A percentile compares a stretch with the other conserved stretches of the same genome.
These are phyloP conservation scores for Heliconius eleuchia DNA, from an alignment of 1,140 invertebrate species.

Conservation along the genomic window DNA sequence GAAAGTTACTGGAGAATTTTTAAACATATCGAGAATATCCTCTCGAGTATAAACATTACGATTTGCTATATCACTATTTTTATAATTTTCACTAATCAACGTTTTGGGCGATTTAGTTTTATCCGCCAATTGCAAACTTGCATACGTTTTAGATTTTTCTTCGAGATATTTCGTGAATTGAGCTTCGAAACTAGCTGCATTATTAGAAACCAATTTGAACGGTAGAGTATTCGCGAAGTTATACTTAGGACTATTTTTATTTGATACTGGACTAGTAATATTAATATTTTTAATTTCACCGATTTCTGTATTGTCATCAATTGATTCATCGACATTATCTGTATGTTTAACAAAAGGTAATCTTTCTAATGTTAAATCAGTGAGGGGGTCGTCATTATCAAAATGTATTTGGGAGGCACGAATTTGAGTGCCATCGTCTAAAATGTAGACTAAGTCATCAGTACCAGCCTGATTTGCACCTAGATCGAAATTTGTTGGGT, in stretches of 20 bases:
- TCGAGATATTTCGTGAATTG: constrained; percentile 71
- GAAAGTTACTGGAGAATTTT: constrained; percentile 67
- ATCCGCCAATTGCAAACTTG: constrained; percentile 36
- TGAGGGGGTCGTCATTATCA: constrained; percentile 66
- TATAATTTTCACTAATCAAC: constrained; percentile 55
- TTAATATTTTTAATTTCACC: constrained; percentile 56
- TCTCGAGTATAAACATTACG: constrained; percentile 60
- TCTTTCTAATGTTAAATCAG: constrained; percentile 63
- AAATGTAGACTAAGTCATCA: constrained; percentile 61
- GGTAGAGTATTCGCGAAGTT: constrained; percentile 64
- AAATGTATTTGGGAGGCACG: constrained; percentile 74
- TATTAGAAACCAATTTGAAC: constrained; percentile 67
- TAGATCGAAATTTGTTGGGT: constrained; percentile 43
- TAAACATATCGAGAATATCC: constrained; percentile 73
- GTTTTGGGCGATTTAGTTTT: constrained; percentile 57
- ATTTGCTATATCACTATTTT: constrained; percentile 52
- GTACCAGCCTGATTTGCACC: constrained; percentile 39
- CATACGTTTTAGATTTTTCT: constrained; percentile 52
- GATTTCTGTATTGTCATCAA: constrained; percentile 40
- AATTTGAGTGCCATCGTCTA: constrained; percentile 74
- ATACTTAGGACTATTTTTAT: constrained; percentile 53
- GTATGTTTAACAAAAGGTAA: constrained; percentile 69
- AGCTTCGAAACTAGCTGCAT: constrained; percentile 62
- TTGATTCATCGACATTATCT: constrained; percentile 48
- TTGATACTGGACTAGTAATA: constrained; percentile 62